A percentile compares a stretch with the other conserved stretches of the same genome.
Conservation (phyloP, 2,113 vertebrate species). For the Syrrhaptes paradoxus region DNA sequence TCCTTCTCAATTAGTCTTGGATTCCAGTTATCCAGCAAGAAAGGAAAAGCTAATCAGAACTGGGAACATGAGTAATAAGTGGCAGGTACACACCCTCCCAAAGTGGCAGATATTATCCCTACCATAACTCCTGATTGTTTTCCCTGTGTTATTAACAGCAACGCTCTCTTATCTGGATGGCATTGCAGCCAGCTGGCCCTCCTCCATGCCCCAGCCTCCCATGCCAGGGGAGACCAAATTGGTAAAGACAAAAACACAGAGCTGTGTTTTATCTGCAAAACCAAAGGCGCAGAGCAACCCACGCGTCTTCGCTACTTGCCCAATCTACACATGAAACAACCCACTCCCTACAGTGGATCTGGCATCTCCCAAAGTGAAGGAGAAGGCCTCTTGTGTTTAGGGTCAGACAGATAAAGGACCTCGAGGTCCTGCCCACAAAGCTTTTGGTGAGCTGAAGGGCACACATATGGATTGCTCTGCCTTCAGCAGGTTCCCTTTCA, state of each 20-base stretch:
- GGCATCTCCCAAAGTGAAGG: neutral
- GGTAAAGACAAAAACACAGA: neutral
- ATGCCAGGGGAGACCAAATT: neutral
- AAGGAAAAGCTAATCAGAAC: neutral
- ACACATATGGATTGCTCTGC: neutral
- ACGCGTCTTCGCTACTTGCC: neutral
- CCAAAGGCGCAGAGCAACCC: neutral
- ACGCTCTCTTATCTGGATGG: neutral
- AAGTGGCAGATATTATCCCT: slow-evolving; percentile 19
- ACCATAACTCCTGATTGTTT: neutral
- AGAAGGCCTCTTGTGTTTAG: neutral
- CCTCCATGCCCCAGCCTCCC: neutral
- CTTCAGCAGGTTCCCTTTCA: neutral
- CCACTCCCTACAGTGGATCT: neutral
- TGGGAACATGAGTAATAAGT: neutral
- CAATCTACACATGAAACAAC: neutral
- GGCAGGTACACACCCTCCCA: slow-evolving; percentile 2
- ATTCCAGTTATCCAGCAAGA: neutral
- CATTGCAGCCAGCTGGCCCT: neutral
- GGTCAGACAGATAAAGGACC: neutral
- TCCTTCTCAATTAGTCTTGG: neutral
- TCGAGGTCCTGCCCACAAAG: neutral
- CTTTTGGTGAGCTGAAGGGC: neutral
- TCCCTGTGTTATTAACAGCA: neutral
- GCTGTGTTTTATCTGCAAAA: neutral